phyloP scores from a whole-genome alignment of 2,797 vertebrate genomes.

The Otus scops region DNA sequence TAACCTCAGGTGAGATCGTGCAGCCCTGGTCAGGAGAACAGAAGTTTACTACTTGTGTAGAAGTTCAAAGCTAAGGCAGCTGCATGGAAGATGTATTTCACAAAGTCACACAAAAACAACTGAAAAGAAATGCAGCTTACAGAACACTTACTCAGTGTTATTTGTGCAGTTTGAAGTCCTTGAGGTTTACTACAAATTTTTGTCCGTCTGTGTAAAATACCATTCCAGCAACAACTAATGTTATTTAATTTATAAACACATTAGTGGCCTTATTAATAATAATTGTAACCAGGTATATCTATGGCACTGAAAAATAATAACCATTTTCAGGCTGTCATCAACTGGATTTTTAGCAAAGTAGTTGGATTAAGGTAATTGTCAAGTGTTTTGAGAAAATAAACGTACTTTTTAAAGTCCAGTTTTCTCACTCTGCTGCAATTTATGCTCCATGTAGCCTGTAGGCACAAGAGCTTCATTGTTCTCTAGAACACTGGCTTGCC shows the following conservation, averaged over 20 bases:
- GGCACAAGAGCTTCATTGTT: background rate
- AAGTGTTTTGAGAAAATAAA: constrained; percentile 12
- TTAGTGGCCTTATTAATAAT: background rate
- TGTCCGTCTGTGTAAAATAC: background rate
- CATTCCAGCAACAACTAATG: background rate
- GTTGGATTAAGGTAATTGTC: background rate
- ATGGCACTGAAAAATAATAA: background rate
- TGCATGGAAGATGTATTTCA: background rate
- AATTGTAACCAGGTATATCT: background rate
- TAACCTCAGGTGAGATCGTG: background rate
- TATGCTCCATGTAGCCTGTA: background rate
- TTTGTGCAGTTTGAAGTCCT: background rate
- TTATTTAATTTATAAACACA: background rate
- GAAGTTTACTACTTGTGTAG: background rate
- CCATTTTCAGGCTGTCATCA: background rate
- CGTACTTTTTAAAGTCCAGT: background rate
- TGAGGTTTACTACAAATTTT: background rate
- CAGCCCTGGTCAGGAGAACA: background rate
- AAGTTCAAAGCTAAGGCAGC: background rate
- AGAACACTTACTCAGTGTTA: background rate
- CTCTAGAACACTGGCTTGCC: background rate
- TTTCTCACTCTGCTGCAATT: background rate
- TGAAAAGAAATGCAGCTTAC: background rate
- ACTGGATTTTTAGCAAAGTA: background rate
- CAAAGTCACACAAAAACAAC: background rate